Percentiles rank a stretch among this genome's conserved stretches.
phyloP scores from a whole-genome alignment of 2,888 invertebrate species.

The Campaea margaritaria region DNA sequence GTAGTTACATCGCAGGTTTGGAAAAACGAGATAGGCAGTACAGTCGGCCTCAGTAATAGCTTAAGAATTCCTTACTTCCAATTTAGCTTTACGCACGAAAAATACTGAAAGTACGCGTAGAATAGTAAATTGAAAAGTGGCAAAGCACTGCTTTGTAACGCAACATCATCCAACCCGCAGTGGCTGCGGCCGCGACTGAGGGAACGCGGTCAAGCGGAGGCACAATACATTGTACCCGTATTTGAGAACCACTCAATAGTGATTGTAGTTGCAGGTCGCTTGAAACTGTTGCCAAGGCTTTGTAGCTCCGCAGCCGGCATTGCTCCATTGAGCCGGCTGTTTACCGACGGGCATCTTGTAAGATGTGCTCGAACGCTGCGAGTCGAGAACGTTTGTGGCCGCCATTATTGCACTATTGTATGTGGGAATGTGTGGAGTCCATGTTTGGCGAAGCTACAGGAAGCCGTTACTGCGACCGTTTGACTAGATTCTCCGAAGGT shows the following conservation, averaged over 20 bases:
- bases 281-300: conserved; percentile 1
- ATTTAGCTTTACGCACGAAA: no score
- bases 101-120: no score
- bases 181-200: background rate
- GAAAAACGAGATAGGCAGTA: no score
- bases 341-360: conserved; percentile 7
- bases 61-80: no score
- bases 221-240: background rate
- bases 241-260: background rate
- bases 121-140: no score
- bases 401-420: conserved; percentile 11
- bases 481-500: background rate
- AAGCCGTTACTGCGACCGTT: background rate
- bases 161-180: background rate
- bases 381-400: background rate
- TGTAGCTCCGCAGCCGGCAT: background rate
- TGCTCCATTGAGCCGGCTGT: background rate
- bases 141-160: no score
- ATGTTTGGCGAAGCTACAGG: conserved; percentile 4
- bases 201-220: background rate
- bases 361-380: background rate
- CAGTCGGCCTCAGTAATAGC: no score
- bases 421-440: background rate
- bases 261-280: background rate
- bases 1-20: no score